Conservation (phyloP, 2,797 vertebrate species). For the Gorsachius magnificus region DNA sequence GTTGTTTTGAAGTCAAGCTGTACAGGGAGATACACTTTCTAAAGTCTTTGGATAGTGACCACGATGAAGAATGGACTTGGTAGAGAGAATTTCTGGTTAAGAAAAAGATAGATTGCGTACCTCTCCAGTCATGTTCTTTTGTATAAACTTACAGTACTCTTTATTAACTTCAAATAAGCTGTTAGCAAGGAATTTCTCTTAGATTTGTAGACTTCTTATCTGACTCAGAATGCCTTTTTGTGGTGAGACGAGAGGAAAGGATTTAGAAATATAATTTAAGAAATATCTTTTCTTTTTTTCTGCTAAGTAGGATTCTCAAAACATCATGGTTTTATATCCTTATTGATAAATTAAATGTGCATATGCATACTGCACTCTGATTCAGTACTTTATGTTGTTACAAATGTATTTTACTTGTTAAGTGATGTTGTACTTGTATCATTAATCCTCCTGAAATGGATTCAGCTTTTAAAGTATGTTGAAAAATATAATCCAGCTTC, state of each 20-base stretch:
- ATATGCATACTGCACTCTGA: background rate
- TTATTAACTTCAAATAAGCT: background rate
- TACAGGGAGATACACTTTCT: accelerated
- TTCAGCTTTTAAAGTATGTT: background rate
- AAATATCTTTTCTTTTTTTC: background rate
- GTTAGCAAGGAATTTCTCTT: background rate
- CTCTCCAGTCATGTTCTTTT: background rate
- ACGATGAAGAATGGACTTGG: background rate
- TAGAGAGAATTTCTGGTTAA: background rate
- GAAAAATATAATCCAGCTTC: background rate
- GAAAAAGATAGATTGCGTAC: background rate
- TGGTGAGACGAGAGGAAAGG: background rate
- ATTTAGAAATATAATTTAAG: background rate
- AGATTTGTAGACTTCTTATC: background rate
- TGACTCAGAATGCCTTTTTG: background rate
- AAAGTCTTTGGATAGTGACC: background rate
- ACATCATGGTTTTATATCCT: background rate
- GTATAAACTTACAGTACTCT: background rate
- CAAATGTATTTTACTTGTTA: background rate
- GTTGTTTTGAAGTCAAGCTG: background rate
- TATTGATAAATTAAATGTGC: background rate
- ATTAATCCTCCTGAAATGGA: too few species aligned
- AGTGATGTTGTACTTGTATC: background rate
- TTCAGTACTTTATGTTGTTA: background rate
- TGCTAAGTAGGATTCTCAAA: background rate